These are phyloP conservation scores for Acanthurus leucopareius DNA, from an alignment of 2,797 vertebrate species.

Conservation along the genomic window DNA sequence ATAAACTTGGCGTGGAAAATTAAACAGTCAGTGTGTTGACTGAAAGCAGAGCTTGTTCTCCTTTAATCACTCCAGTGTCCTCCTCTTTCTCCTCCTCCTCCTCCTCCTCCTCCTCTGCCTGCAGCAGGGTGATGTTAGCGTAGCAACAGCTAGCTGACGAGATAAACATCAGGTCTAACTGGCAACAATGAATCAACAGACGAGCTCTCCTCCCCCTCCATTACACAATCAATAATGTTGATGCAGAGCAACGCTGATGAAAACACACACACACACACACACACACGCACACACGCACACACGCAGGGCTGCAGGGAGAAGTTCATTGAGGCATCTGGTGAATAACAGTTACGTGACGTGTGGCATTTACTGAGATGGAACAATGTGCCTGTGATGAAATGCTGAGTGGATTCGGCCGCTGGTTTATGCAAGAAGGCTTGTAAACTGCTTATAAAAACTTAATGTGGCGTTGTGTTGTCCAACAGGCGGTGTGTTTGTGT, in stretches of 20 bases:
- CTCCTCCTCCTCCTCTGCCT: conserved; percentile 20
- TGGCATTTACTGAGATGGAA: conserved; percentile 59
- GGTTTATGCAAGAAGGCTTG: conserved; percentile 5
- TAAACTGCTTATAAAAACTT: neutral
- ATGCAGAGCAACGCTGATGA: conserved; percentile 13
- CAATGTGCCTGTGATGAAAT: conserved; percentile 35
- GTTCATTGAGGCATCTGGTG: conserved; percentile 39
- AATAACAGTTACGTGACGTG: conserved; percentile 37
- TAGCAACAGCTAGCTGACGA: conserved; percentile 37
- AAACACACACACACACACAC: conserved; percentile 15
- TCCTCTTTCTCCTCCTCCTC: neutral
- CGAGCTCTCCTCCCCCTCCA: conserved; percentile 10
- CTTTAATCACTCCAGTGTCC: conserved; percentile 4
- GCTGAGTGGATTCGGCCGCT: conserved; percentile 36
- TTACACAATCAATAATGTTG: conserved; percentile 55
- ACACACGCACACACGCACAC: neutral
- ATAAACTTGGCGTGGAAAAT: neutral
- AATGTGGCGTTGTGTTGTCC: neutral
- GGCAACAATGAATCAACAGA: conserved; percentile 48
- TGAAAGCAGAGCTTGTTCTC: neutral
- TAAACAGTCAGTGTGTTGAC: neutral
- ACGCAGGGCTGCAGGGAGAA: conserved; percentile 1
- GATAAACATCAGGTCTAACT: conserved; percentile 56
- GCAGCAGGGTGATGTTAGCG: conserved; percentile 4
- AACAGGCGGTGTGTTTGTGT: neutral